Conservation (phyloP, 2,888 invertebrate species). For the Thereva unica region DNA sequence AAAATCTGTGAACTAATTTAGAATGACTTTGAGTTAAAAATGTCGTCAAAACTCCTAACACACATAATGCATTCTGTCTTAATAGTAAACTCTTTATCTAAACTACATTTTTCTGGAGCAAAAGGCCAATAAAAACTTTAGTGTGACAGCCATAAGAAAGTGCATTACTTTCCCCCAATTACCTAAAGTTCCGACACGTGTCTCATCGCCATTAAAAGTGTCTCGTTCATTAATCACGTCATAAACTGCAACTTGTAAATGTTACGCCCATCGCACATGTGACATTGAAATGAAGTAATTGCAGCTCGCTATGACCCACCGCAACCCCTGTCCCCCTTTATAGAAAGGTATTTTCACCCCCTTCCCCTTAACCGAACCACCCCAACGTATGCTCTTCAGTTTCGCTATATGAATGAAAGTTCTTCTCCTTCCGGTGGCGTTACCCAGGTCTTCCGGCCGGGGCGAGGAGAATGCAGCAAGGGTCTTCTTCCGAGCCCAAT, state of each 20-base stretch:
- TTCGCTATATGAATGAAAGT: not conserved
- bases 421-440: not conserved
- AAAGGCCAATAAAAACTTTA: too few species aligned
- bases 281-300: conserved; percentile 23
- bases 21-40: too few species aligned
- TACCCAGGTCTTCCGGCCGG: not conserved
- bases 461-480: not conserved
- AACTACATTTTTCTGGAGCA: too few species aligned
- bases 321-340: too few species aligned
- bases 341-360: not conserved
- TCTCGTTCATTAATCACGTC: conserved; percentile 16
- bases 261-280: conserved; percentile 12
- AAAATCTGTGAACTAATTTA: too few species aligned
- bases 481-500: not conserved
- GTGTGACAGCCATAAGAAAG: too few species aligned
- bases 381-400: not conserved
- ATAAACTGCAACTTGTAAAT: conserved; percentile 12
- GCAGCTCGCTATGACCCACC: not conserved
- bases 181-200: conserved; percentile 12
- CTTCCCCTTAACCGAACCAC: not conserved
- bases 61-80: too few species aligned
- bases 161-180: too few species aligned
- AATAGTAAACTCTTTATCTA: too few species aligned
- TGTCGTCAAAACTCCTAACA: too few species aligned
- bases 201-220: conserved; percentile 6